Percentiles rank a stretch among this genome's conserved stretches.
Conservation (phyloP, 2,797 vertebrate species). For the Pelodytes ibericus region DNA sequence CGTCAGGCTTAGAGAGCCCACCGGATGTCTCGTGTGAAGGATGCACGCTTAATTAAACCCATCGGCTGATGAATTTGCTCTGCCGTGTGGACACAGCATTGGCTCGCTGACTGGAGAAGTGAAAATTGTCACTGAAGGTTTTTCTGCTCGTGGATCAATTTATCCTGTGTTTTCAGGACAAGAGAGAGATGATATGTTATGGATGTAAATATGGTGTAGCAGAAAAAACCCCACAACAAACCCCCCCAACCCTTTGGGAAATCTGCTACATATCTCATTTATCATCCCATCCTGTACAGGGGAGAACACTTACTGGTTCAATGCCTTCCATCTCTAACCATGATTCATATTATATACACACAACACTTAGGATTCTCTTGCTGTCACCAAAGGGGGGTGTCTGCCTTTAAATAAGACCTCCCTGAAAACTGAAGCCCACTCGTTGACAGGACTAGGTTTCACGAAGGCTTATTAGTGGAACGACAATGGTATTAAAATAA, state of each 20-base stretch:
- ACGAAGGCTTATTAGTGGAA: neutral
- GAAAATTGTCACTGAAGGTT: conserved; percentile 51
- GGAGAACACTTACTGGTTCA: neutral
- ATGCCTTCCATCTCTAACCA: conserved; percentile 2
- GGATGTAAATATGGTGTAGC: conserved; percentile 39
- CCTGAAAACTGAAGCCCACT: neutral
- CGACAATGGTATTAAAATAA: neutral
- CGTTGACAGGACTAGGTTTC: neutral
- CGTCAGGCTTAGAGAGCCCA: neutral
- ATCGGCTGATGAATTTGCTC: conserved; percentile 45
- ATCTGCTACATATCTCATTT: conserved; percentile 24
- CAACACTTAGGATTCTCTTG: neutral
- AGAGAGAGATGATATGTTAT: conserved; percentile 40
- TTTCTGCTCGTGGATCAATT: conserved; percentile 42
- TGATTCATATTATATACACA: neutral
- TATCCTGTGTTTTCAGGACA: conserved; percentile 16
- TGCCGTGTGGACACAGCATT: conserved; percentile 36
- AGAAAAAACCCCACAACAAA: no score
- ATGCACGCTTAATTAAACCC: conserved; percentile 48
- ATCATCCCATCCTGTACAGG: conserved; percentile 21
- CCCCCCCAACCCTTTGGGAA: conserved; percentile 24
- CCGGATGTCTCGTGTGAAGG: conserved; percentile 6
- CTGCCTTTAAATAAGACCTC: neutral
- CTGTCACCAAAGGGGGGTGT: conserved; percentile 1
- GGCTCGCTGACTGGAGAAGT: conserved; percentile 43